These are phyloP conservation scores for Drosophila dives DNA, from an alignment of 2,888 invertebrate species.

Conservation along the genomic window DNA sequence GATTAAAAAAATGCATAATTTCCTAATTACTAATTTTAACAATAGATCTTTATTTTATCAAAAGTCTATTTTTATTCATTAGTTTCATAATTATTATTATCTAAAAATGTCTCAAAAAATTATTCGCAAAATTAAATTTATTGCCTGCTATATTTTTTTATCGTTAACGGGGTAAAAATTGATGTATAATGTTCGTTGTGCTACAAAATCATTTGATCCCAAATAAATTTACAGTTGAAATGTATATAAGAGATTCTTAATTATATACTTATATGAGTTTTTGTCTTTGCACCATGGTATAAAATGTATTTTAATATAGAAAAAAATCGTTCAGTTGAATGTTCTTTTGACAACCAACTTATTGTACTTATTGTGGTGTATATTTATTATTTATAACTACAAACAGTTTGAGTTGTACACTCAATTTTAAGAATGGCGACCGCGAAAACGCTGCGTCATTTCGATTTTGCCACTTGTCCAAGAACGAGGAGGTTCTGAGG, in stretches of 20 bases:
- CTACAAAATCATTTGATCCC: background rate
- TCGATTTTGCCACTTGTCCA: conserved; percentile 57
- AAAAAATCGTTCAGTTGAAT: background rate
- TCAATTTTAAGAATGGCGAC: conserved; percentile 8
- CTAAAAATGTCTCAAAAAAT: background rate
- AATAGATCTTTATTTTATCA: background rate
- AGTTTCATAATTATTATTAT: background rate
- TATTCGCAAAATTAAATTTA: background rate
- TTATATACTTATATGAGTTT: background rate
- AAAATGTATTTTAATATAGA: background rate
- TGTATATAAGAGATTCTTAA: background rate
- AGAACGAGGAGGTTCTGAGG: conserved; percentile 47
- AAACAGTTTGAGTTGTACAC: background rate
- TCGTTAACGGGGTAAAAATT: too few species aligned
- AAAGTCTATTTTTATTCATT: background rate
- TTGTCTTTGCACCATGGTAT: background rate
- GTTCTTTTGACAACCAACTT: background rate
- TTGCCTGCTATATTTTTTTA: background rate
- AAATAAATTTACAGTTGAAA: background rate
- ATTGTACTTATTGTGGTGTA: background rate
- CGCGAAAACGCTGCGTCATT: conserved; percentile 66
- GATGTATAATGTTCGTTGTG: background rate
- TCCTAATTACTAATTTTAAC: too few species aligned
- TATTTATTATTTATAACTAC: background rate
- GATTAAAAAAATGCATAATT: too few species aligned